Evolutionary conservation across 1,140 invertebrate genomes (phyloP).

Genomic region (Nasonia vitripennis): DNA sequence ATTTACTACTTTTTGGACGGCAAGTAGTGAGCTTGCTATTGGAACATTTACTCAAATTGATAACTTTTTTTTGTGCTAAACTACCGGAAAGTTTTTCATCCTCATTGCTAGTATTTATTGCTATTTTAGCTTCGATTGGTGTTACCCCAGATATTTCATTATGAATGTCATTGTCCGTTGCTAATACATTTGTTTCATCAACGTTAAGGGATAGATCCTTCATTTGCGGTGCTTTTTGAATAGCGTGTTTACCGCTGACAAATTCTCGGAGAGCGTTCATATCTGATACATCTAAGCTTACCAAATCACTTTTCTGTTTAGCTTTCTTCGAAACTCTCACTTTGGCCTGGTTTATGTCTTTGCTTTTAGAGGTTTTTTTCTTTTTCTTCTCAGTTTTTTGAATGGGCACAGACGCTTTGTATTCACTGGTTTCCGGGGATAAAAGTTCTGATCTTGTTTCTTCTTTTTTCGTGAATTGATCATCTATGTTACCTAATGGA

Average conservation of each 20-base stretch:
- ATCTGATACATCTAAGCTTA: constrained; percentile 67
- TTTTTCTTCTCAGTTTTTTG: constrained; percentile 45
- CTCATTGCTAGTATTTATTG: constrained; percentile 1
- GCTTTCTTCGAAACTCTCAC: constrained; percentile 55
- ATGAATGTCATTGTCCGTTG: not conserved
- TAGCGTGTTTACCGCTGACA: constrained; percentile 60
- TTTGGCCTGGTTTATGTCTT: constrained; percentile 59
- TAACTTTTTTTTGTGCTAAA: not conserved
- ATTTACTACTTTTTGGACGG: constrained; percentile 34
- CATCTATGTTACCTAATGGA: constrained; percentile 35
- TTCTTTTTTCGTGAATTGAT: constrained; percentile 21
- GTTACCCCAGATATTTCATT: not conserved
- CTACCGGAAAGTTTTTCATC: not conserved
- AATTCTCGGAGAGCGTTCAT: constrained; percentile 65
- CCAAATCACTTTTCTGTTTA: constrained; percentile 57
- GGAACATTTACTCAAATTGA: constrained; percentile 19
- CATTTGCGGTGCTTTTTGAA: constrained; percentile 53
- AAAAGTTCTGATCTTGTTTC: not conserved
- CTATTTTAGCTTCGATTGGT: not conserved
- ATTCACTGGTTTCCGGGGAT: constrained; percentile 1
- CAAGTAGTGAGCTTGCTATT: constrained; percentile 22
- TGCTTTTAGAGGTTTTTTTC: constrained; percentile 61
- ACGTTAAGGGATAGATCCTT: constrained; percentile 44
- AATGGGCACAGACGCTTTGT: not conserved
- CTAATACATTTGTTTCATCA: constrained; percentile 11